phyloP scores from a whole-genome alignment of 2,113 vertebrate genomes.

The Notarius quadriscutis region DNA sequence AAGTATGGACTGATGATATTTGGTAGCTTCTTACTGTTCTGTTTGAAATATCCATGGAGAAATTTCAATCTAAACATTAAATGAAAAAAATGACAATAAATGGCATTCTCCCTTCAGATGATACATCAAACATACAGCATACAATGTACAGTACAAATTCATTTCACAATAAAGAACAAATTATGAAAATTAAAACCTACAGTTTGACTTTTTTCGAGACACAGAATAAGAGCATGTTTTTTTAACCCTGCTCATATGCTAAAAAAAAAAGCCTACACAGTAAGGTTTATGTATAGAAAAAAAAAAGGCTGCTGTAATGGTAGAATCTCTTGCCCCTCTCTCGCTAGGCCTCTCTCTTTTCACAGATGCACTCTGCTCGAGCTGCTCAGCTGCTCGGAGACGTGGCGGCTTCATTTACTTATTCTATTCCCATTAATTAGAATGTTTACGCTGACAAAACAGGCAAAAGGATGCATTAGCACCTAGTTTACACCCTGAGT shows the following conservation, averaged over 20 bases:
- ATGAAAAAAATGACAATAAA: not conserved
- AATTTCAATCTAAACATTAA: not conserved
- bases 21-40: not conserved
- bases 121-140: not conserved
- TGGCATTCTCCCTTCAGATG: not conserved
- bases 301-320: not conserved
- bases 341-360: not conserved
- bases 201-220: not conserved
- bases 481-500: slow-evolving; percentile 64
- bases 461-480: slow-evolving; percentile 68
- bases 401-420: slow-evolving; percentile 64
- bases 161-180: not conserved
- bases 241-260: not conserved
- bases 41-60: not conserved
- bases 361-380: slow-evolving; percentile 44
- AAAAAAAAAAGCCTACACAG: not conserved
- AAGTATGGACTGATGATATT: not conserved
- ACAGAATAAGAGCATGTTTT: not conserved
- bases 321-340: slow-evolving; percentile 23
- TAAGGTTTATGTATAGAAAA: not conserved
- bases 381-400: slow-evolving; percentile 62
- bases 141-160: not conserved
- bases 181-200: not conserved
- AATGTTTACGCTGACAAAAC: slow-evolving; percentile 65
- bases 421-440: slow-evolving; percentile 69